A percentile compares a stretch with the other conserved stretches of the same genome.
These are phyloP conservation scores for Mustelus asterias DNA, from an alignment of 2,113 vertebrate species.

Conservation along the genomic window DNA sequence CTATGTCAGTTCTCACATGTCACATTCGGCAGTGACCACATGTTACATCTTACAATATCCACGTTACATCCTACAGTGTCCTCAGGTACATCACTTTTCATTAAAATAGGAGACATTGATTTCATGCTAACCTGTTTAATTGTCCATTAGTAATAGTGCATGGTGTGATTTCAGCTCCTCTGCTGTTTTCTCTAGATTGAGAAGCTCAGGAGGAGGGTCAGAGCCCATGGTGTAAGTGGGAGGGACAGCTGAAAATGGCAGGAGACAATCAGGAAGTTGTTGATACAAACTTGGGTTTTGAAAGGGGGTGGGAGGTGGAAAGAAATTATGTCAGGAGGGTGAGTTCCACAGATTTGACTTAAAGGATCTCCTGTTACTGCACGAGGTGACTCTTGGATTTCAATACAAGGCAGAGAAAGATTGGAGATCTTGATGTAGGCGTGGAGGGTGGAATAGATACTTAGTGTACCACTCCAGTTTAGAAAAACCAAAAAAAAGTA, in stretches of 20 bases:
- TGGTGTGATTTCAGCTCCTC: background rate
- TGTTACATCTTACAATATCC: background rate
- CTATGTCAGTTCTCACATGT: background rate
- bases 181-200: background rate
- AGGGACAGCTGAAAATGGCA: background rate
- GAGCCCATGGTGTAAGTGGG: background rate
- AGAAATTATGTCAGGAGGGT: background rate
- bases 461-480: background rate
- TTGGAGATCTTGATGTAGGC: background rate
- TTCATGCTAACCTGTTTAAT: background rate
- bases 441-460: background rate
- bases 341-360: background rate
- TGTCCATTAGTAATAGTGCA: background rate
- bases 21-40: background rate
- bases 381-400: background rate
- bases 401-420: background rate
- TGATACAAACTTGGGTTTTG: background rate
- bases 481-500: background rate
- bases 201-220: background rate
- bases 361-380: background rate
- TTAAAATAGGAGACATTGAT: background rate
- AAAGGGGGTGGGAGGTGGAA: background rate
- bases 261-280: background rate
- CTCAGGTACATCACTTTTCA: background rate
- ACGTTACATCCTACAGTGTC: background rate